Evolutionary conservation across 2,113 vertebrate species (phyloP), one percentile per base, ranked within the genome.

Genomic region (Trichomycterus rosablanca): DNA sequence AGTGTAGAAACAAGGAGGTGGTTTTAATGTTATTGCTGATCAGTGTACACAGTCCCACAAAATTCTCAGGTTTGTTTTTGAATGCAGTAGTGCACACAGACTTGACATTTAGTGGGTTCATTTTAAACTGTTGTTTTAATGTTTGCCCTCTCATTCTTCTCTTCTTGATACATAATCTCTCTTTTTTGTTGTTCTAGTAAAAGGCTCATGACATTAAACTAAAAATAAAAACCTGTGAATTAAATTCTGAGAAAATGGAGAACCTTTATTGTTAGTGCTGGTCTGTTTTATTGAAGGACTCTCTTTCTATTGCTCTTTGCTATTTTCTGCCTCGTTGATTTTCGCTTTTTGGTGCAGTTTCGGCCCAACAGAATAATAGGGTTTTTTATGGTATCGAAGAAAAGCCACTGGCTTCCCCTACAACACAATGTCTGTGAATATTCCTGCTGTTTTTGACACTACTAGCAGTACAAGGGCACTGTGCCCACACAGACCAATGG

Each of bases 121-220:
- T 30, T 30, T 30, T 30, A 30, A n/a, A n/a, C n/a, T n/a, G n/a
- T n/a, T n/a, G n/a, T n/a, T n/a, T 8, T 35, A 35, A 35, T 35
- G 34, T 11, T 11, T 35, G 14, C 22, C 4, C 5, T 39, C 35
- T 16, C 14, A 20, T 10, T 5, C 19, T 35, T 19, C 37, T 20
- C n/a, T n/a, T n/a, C n/a, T n/a, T n/a, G 7, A 11, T 37, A 15
- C 11, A 44, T 28, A 18, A 16, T 16, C 19, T 54, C 30, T 7
- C 28, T 57, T 24, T 34, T 49, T n/a, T 57, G 52, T 12, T 49
- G 52, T 39, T 65, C 15, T 65, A 65, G 57, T 57, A 52, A 49
- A 56, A 65, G 52, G 63, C 32, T 65, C 56, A 65, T 57, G 30
- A 65, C 48, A 34, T 57, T 43, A 65, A 16, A 32, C 43, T 12